Percentiles rank a stretch among this genome's conserved stretches.
phyloP scores from a whole-genome alignment of 2,888 invertebrate species.

The Desoria tigrina region DNA sequence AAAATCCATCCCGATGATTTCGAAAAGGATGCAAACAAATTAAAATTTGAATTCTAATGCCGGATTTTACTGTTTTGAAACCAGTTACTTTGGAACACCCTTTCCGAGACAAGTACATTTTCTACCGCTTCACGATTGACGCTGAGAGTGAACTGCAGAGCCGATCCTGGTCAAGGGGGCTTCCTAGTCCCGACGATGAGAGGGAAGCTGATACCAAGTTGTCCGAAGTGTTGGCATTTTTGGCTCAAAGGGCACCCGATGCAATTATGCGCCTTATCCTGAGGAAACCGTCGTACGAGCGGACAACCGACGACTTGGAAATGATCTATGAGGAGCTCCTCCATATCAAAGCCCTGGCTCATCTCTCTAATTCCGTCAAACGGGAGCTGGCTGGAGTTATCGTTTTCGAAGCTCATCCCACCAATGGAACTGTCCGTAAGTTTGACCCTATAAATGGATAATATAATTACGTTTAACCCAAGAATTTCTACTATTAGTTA shows the following conservation, averaged over 20 bases:
- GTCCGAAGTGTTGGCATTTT: constrained; percentile 66
- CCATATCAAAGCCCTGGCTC: constrained; percentile 66
- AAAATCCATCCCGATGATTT: too few species aligned
- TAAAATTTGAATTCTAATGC: too few species aligned
- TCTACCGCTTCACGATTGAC: constrained; percentile 78
- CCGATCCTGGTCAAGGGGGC: constrained; percentile 52
- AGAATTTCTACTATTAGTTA: too few species aligned
- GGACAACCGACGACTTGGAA: constrained; percentile 76
- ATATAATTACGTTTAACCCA: too few species aligned
- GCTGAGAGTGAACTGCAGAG: constrained; percentile 61
- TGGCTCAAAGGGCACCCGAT: constrained; percentile 71
- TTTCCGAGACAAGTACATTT: constrained; percentile 78
- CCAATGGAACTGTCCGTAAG: constrained; percentile 75
- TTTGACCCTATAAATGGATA: constrained; percentile 54
- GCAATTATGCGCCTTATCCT: constrained; percentile 77
- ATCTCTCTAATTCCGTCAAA: constrained; percentile 72
- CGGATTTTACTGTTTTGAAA: too few species aligned
- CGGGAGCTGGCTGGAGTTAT: constrained; percentile 76
- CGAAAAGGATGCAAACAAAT: too few species aligned
- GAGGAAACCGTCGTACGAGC: constrained; percentile 74
- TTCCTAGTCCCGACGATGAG: constrained; percentile 51
- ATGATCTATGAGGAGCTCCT: constrained; percentile 79
- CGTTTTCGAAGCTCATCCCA: constrained; percentile 76
- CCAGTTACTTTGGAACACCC: constrained; percentile 75
- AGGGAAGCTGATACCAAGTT: constrained; percentile 69